Base-by-base conservation (phyloP, 1,140 invertebrate genomes). In the Euwallacea fornicatus region DNA sequence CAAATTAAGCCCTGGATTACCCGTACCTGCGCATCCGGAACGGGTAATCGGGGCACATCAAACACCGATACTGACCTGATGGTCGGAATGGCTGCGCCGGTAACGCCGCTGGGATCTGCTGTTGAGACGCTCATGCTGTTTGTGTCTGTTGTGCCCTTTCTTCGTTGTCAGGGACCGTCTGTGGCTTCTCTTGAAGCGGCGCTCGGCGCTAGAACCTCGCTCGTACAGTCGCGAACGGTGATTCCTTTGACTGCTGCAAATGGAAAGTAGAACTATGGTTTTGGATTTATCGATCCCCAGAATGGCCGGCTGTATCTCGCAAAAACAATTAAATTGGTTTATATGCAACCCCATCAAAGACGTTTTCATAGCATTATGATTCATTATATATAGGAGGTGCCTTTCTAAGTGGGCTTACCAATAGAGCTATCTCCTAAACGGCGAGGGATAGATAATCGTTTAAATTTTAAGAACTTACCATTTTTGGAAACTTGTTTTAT, bases 161-260 rank as follows among this genome's bases (percentile, higher is more conserved):
- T 85, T 86, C 42, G 81, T 83, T 16, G 86, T 86, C 6, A 87
- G 86, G 15, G 87, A 88, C 63, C 87, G 82, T 11, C 86, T 83
- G 75, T 87, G 84, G 65, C 86, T 87, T 7, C 87, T 83, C 64
- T 88, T 88, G 80, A 87, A 88, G 7, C 88, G 85, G 3, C 86
- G 82, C 75, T 88, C 87, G 44, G 84, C 85, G 62, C 84, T 87
- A 0, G 86, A 86, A 9, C 86, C 86, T 9, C 86, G 83, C 68
- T 88, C 86, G 79, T 88, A 87, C 59, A 86, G 84, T 13, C 86
- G 82, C 0, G 85, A 87, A 65, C 87, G 83, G 74, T 88, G 81
- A 42, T 85, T 84, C 69, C 87, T 82, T 77, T 88, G 87, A 62
- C 85, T 86, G 73, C 86, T 88, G 81, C 66, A 84, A 84, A 66